Percentiles rank a stretch among this genome's conserved stretches.
These are phyloP conservation scores for Chiloscyllium plagiosum DNA, from an alignment of 2,113 vertebrate species.

Conservation along the genomic window DNA sequence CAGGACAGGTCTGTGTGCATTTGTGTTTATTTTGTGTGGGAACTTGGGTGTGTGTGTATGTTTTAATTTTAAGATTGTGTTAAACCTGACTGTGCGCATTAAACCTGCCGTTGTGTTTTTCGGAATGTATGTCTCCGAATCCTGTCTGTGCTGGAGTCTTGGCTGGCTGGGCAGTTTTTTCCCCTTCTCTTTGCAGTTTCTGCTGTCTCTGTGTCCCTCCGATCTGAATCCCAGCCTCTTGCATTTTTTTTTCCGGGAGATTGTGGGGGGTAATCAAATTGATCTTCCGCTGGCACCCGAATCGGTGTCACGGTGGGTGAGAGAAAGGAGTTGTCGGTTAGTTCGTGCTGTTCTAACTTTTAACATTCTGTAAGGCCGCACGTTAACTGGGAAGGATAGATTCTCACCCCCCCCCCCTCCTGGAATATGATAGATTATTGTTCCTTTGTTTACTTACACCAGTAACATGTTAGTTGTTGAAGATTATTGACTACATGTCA, in stretches of 20 bases:
- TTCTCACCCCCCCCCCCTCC: background rate
- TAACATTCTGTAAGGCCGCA: background rate
- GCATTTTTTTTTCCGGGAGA: background rate
- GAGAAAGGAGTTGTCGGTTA: background rate
- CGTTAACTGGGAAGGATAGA: background rate
- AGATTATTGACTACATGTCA: background rate
- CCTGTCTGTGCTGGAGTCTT: background rate
- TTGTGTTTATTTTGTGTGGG: background rate
- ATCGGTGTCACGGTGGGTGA: background rate
- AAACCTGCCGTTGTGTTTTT: background rate
- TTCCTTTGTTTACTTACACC: background rate
- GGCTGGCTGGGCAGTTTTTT: background rate
- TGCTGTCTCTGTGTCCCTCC: background rate
- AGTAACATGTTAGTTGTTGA: background rate
- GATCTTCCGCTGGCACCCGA: background rate
- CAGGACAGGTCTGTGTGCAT: background rate
- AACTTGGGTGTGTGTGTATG: background rate
- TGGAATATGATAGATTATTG: background rate
- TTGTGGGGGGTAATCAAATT: background rate
- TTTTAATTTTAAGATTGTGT: background rate
- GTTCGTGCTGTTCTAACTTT: background rate
- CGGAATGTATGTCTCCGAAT: background rate
- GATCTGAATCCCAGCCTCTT: background rate
- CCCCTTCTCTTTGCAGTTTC: background rate
- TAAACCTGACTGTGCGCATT: background rate